A percentile compares a stretch with the other conserved stretches of the same genome.
Conservation (phyloP, 2,888 invertebrate species). For the Anthoptus insignis region DNA sequence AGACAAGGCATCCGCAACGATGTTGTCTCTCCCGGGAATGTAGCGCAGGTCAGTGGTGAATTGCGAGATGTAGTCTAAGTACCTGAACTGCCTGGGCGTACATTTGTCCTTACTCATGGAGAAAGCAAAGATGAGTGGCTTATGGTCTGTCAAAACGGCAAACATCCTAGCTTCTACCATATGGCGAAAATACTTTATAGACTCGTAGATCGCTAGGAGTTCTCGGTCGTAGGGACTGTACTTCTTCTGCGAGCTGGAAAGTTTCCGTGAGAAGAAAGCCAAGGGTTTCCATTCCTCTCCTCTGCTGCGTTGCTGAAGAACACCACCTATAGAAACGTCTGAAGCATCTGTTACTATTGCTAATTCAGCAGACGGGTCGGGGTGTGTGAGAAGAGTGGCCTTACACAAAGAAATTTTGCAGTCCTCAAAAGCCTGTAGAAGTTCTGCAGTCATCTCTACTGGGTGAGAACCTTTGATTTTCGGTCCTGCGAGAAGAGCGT, state of each 20-base stretch:
- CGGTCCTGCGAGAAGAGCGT: neutral
- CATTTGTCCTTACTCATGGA: neutral
- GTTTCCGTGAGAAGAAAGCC: slow-evolving; percentile 1
- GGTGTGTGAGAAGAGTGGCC: neutral
- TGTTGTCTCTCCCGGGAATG: neutral
- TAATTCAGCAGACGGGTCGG: neutral
- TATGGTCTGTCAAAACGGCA: neutral
- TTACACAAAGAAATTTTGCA: neutral
- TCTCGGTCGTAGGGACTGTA: neutral
- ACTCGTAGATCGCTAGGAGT: slow-evolving; percentile 52
- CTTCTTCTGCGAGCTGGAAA: neutral
- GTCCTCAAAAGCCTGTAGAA: neutral
- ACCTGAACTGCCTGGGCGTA: slow-evolving; percentile 50
- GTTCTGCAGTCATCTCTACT: neutral
- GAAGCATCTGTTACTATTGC: neutral
- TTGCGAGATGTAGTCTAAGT: slow-evolving; percentile 55
- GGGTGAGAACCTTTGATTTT: neutral
- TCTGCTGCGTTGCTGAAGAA: neutral
- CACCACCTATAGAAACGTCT: neutral
- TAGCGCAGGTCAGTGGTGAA: slow-evolving; percentile 58
- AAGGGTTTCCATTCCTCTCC: neutral
- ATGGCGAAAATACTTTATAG: neutral
- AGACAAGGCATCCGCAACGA: neutral
- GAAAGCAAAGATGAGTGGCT: neutral
- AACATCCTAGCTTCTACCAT: slow-evolving; percentile 54